Conservation (phyloP, 2,113 vertebrate genomes). For the Ceyx melanurus region DNA sequence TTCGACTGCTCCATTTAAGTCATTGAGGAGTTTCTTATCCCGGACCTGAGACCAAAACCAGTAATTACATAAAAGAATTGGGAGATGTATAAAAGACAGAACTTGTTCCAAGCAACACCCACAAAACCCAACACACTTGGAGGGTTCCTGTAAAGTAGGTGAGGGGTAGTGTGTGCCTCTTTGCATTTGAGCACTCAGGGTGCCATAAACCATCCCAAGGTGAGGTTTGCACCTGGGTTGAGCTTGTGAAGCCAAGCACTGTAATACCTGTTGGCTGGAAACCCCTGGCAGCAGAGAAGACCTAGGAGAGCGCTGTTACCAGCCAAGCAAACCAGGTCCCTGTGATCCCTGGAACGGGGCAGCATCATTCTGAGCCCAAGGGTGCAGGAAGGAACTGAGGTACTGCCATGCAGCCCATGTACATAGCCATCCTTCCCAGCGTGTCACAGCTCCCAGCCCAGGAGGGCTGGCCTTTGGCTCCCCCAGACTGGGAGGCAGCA, state of each 20-base stretch:
- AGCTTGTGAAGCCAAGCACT: background rate
- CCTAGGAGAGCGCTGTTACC: background rate
- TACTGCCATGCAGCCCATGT: background rate
- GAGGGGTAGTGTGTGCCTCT: background rate
- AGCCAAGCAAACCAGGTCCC: background rate
- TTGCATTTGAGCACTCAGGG: background rate
- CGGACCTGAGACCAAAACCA: slow-evolving; percentile 69
- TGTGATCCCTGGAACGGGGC: accelerated
- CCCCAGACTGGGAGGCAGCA: accelerated
- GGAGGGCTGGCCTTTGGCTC: accelerated
- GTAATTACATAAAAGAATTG: background rate
- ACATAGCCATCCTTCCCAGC: accelerated
- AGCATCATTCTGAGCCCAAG: background rate
- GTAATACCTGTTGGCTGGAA: background rate
- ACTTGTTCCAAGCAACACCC: background rate
- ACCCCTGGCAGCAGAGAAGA: background rate
- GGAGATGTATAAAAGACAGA: background rate
- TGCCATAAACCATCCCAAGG: background rate
- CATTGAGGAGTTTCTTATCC: slow-evolving; percentile 84
- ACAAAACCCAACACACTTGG: background rate
- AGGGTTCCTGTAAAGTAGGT: background rate
- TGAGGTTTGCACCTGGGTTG: background rate
- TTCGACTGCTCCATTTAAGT: slow-evolving; percentile 81
- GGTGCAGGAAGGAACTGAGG: background rate
- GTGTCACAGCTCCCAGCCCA: accelerated